Evolutionary conservation across 2,113 vertebrate genomes (phyloP).

Genomic region (Cebidichthys violaceus): DNA sequence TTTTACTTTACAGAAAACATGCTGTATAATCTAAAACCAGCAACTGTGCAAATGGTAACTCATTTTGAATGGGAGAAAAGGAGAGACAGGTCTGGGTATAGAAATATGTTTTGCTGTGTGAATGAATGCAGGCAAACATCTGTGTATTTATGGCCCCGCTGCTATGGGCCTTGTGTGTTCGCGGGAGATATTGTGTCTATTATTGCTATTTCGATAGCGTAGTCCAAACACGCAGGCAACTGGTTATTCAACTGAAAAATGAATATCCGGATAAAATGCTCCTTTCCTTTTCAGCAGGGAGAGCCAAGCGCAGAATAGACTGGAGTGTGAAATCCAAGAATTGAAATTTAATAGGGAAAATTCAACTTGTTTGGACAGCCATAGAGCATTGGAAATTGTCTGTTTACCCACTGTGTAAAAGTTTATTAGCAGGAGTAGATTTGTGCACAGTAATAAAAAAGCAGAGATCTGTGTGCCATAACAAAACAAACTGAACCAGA

Average conservation of each 20-base stretch:
- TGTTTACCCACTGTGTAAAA: conserved; percentile 47
- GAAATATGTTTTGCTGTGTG: background rate
- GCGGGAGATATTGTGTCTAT: conserved; percentile 42
- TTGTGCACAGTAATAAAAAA: conserved; percentile 37
- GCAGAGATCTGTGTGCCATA: background rate
- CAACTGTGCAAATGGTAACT: conserved; percentile 39
- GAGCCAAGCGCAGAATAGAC: conserved; percentile 18
- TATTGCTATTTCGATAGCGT: conserved; percentile 32
- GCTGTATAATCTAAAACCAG: conserved; percentile 45
- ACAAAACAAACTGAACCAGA: background rate
- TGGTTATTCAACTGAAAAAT: conserved; percentile 57
- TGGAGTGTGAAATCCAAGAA: conserved; percentile 56
- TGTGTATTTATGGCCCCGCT: conserved; percentile 1
- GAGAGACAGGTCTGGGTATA: conserved; percentile 1
- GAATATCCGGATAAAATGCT: conserved; percentile 44
- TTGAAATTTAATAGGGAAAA: conserved; percentile 55
- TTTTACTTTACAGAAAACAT: conserved; percentile 18
- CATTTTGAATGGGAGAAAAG: conserved; percentile 20
- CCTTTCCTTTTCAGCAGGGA: conserved; percentile 23
- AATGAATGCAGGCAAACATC: conserved; percentile 22
- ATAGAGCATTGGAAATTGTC: conserved; percentile 23
- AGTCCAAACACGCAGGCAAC: conserved; percentile 16
- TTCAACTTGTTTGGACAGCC: conserved; percentile 37
- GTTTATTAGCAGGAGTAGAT: conserved; percentile 41
- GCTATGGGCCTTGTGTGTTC: conserved; percentile 23